Evolutionary conservation across 2,797 vertebrate genomes (phyloP).

Genomic region (Knipowitschia caucasica): DNA sequence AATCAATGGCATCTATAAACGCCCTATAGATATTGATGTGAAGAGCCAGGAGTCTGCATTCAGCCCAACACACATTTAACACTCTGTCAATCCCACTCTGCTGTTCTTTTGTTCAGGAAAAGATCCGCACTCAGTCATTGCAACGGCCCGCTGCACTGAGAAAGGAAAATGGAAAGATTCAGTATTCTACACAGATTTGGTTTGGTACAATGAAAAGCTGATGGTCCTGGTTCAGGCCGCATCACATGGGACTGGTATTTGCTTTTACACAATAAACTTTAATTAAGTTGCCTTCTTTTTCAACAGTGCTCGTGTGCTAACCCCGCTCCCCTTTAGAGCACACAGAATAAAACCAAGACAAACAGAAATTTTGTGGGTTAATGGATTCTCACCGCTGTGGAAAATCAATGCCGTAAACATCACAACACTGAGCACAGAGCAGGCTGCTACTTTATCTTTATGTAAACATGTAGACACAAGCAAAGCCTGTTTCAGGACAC

Average conservation of each 20-base stretch:
- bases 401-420: constrained; percentile 44
- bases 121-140: constrained; percentile 10
- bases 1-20: constrained; percentile 30
- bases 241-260: too few species aligned
- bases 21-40: constrained; percentile 32
- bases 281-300: not conserved
- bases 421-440: constrained; percentile 18
- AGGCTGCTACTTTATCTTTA: constrained; percentile 10
- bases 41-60: constrained; percentile 14
- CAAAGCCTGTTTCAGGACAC: not conserved
- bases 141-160: not conserved
- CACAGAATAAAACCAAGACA: constrained; percentile 12
- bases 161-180: not conserved
- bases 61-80: constrained; percentile 11
- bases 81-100: constrained; percentile 21
- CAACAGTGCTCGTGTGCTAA: constrained; percentile 5
- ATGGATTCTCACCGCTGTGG: constrained; percentile 44
- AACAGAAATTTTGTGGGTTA: constrained; percentile 23
- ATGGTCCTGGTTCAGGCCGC: too few species aligned
- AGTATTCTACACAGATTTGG: too few species aligned
- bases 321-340: constrained; percentile 4
- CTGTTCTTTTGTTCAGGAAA: constrained; percentile 1
- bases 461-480: constrained; percentile 11
- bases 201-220: too few species aligned
- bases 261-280: too few species aligned